Evolutionary conservation across 2,888 invertebrate species (phyloP).

Genomic region (Calameuta pallipes): DNA sequence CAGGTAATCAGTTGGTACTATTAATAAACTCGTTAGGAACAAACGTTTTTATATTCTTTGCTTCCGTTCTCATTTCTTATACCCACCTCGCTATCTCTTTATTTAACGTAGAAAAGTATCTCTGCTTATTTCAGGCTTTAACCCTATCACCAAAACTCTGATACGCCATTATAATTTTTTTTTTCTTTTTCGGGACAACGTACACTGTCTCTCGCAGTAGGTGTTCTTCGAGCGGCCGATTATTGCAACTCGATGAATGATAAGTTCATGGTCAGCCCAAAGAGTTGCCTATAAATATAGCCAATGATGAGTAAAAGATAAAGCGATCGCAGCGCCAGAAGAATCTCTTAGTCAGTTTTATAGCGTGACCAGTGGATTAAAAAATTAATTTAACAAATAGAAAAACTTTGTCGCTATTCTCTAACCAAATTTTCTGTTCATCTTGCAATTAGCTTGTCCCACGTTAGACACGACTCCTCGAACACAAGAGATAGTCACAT

Average conservation of each 20-base stretch:
- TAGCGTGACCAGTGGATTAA: neutral
- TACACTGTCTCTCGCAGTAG: neutral
- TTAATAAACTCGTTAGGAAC: constrained; percentile 44
- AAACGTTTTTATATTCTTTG: neutral
- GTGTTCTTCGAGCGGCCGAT: neutral
- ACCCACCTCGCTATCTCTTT: neutral
- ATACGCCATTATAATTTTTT: neutral
- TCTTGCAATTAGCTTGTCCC: neutral
- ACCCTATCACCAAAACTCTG: neutral
- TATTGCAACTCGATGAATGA: neutral
- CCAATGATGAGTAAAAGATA: neutral
- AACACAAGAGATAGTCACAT: neutral
- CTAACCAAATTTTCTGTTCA: neutral
- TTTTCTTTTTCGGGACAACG: neutral
- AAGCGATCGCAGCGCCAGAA: neutral
- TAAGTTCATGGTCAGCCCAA: neutral
- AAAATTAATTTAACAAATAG: neutral
- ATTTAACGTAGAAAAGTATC: neutral
- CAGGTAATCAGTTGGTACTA: constrained; percentile 49
- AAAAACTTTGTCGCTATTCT: neutral
- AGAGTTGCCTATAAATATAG: neutral
- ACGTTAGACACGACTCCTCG: neutral
- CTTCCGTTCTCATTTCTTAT: neutral
- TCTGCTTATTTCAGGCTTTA: neutral
- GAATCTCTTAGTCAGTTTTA: neutral